Percentiles rank a stretch among this genome's conserved stretches.
Evolutionary conservation across 2,888 invertebrate species (phyloP).

Genomic region (Dicycla oo): DNA sequence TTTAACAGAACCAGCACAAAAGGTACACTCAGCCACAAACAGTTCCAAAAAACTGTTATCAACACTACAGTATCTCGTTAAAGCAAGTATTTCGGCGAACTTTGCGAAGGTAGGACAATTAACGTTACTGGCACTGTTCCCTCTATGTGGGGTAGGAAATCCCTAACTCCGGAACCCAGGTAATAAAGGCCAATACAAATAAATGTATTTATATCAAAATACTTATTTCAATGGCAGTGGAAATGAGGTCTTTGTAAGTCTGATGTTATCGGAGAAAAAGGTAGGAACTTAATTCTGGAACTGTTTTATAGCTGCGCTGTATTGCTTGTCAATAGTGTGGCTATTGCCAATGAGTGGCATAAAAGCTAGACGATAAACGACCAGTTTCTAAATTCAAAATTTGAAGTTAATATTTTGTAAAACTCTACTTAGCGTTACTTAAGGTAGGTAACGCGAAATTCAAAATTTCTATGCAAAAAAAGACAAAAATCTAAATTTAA

Average conservation of each 20-base stretch:
- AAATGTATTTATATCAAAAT: constrained; percentile 29
- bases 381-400: background rate
- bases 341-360: background rate
- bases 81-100: constrained; percentile 78
- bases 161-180: constrained; percentile 66
- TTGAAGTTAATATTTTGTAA: background rate
- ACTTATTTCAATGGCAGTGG: constrained; percentile 34
- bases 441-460: too few species aligned
- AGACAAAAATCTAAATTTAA: too few species aligned
- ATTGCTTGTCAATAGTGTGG: background rate
- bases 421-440: background rate
- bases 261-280: constrained; percentile 34
- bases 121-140: constrained; percentile 71
- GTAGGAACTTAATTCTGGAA: constrained; percentile 6
- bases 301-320: constrained; percentile 22
- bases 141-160: constrained; percentile 69
- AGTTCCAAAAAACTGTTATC: constrained; percentile 55
- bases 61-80: constrained; percentile 73
- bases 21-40: background rate
- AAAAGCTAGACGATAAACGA: background rate
- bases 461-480: too few species aligned
- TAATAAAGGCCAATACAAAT: constrained; percentile 62
- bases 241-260: constrained; percentile 42
- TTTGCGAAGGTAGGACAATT: constrained; percentile 78
- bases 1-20: constrained; percentile 4